A percentile compares a stretch with the other conserved stretches of the same genome.
These are phyloP conservation scores for Pygmarrhopalites habei DNA, from an alignment of 1,140 invertebrate genomes.

Conservation along the genomic window DNA sequence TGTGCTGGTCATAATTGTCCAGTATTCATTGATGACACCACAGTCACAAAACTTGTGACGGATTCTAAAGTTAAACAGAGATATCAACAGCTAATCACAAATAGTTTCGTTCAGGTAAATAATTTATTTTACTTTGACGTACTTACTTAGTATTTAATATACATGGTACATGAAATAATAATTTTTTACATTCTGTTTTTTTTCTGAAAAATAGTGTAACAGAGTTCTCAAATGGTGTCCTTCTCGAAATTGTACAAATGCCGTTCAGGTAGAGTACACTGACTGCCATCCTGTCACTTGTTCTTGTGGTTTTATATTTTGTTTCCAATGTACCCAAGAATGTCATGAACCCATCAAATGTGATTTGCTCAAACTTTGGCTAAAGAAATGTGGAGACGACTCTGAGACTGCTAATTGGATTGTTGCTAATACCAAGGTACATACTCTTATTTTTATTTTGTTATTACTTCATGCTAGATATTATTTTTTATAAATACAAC, in stretches of 20 bases:
- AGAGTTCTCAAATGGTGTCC: slow-evolving; percentile 92
- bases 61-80: slow-evolving; percentile 89
- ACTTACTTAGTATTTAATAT: neutral
- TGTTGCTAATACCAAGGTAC: slow-evolving; percentile 56
- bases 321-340: too few species aligned
- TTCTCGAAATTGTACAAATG: slow-evolving; percentile 87
- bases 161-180: neutral
- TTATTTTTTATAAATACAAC: neutral
- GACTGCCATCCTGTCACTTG: too few species aligned
- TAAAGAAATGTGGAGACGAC: slow-evolving; percentile 62
- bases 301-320: too few species aligned
- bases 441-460: neutral
- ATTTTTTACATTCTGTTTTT: neutral
- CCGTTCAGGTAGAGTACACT: slow-evolving; percentile 81
- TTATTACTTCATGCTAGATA: neutral
- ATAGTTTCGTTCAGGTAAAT: slow-evolving; percentile 43
- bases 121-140: neutral
- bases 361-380: too few species aligned
- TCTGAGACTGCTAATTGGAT: slow-evolving; percentile 63
- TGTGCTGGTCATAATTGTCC: slow-evolving; percentile 64
- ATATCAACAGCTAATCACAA: slow-evolving; percentile 59
- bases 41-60: slow-evolving; percentile 84
- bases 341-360: too few species aligned
- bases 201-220: too few species aligned
- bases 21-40: slow-evolving; percentile 94